Evolutionary conservation across 1,140 invertebrate species (phyloP).

Genomic region (Monochamus saltuarius): DNA sequence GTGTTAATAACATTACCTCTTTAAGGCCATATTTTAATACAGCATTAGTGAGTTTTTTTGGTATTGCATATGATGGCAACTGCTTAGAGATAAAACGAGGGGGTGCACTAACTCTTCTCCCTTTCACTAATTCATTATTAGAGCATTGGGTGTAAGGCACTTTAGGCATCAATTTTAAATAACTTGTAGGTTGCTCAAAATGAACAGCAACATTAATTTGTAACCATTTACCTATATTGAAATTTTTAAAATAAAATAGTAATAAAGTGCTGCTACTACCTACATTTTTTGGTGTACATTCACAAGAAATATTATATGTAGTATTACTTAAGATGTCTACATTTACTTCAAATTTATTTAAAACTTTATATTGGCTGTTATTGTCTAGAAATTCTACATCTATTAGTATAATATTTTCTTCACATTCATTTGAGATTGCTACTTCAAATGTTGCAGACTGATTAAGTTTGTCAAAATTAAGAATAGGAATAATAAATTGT

Average conservation of each 20-base stretch:
- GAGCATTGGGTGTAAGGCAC: background rate
- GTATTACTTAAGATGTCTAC: conserved; percentile 46
- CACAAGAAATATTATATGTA: conserved; percentile 50
- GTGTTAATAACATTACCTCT: conserved; percentile 13
- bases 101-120: conserved; percentile 57
- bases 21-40: conserved; percentile 36
- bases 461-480: conserved; percentile 48
- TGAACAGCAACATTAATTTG: conserved; percentile 52
- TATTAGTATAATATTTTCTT: conserved; percentile 32
- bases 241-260: conserved; percentile 59
- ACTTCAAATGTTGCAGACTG: conserved; percentile 48
- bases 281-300: conserved; percentile 56
- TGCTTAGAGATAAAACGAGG: conserved; percentile 58
- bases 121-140: conserved; percentile 37
- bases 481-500: conserved; percentile 40
- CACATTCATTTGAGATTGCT: conserved; percentile 32
- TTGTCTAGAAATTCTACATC: conserved; percentile 27
- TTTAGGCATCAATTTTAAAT: background rate
- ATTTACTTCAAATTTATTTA: conserved; percentile 38
- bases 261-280: conserved; percentile 62
- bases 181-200: conserved; percentile 7
- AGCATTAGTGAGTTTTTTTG: conserved; percentile 57
- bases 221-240: conserved; percentile 59
- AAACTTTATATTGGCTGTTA: conserved; percentile 49
- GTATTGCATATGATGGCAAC: conserved; percentile 58